These are phyloP conservation scores for Macropis europaea DNA, from an alignment of 2,888 invertebrate genomes.

Conservation along the genomic window DNA sequence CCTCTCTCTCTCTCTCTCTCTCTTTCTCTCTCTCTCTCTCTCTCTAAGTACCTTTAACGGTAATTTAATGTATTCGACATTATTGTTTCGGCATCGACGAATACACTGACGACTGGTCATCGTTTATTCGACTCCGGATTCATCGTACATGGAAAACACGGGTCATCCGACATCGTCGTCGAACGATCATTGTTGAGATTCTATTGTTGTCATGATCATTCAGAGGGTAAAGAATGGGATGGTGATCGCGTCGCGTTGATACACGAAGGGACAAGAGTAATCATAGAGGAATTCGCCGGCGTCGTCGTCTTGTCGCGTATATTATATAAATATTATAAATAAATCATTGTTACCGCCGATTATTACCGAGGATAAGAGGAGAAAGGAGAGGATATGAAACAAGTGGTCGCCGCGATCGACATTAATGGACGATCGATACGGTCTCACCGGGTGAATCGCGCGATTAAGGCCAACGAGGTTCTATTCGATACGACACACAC, in stretches of 20 bases:
- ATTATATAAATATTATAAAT: slow-evolving; percentile 36
- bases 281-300: slow-evolving; percentile 36
- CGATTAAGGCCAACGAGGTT: slow-evolving; percentile 38
- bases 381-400: slow-evolving; percentile 5
- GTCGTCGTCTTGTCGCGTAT: slow-evolving; percentile 55
- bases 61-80: slow-evolving; percentile 42
- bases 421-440: not conserved
- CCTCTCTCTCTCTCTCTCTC: slow-evolving; percentile 23
- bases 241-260: slow-evolving; percentile 62
- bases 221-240: no score
- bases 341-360: slow-evolving; percentile 44
- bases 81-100: slow-evolving; percentile 28
- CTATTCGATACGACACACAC: slow-evolving; percentile 39
- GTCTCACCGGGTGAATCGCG: not conserved
- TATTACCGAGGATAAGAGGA: slow-evolving; percentile 2
- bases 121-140: slow-evolving; percentile 26
- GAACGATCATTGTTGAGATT: slow-evolving; percentile 61
- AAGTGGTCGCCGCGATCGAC: slow-evolving; percentile 31
- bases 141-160: slow-evolving; percentile 9
- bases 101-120: slow-evolving; percentile 23
- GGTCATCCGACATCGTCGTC: slow-evolving; percentile 44
- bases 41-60: slow-evolving; percentile 55
- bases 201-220: slow-evolving; percentile 60
- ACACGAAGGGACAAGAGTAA: slow-evolving; percentile 9
- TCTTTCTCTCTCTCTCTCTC: slow-evolving; percentile 40